phyloP scores from a whole-genome alignment of 1,140 invertebrate genomes.

The Drosophila albomicans region DNA sequence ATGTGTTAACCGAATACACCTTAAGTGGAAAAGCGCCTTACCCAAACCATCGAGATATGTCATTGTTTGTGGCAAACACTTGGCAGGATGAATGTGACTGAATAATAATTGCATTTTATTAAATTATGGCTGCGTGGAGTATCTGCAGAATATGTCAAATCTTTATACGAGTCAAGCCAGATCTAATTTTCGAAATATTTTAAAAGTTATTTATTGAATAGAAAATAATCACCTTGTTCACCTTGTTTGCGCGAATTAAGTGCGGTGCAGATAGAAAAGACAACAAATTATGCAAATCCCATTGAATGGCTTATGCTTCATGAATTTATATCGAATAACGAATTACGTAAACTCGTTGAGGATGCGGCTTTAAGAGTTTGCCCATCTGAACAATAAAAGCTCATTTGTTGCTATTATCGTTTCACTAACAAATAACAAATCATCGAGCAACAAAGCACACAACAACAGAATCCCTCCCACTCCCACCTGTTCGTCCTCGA shows the following conservation, averaged over 20 bases:
- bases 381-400: conserved; percentile 78
- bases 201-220: conserved; percentile 3
- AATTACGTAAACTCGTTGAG: conserved; percentile 54
- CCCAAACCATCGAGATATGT: neutral
- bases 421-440: conserved; percentile 83
- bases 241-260: conserved; percentile 7
- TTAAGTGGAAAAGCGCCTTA: conserved; percentile 1
- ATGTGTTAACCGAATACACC: conserved; percentile 8
- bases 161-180: no score
- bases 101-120: conserved; percentile 9
- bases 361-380: conserved; percentile 62
- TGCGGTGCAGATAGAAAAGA: neutral
- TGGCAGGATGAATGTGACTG: neutral
- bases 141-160: no score
- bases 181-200: no score
- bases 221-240: neutral
- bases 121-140: neutral
- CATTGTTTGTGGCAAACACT: conserved; percentile 24
- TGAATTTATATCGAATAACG: conserved; percentile 79
- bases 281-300: conserved; percentile 78
- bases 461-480: conserved; percentile 5
- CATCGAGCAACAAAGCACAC: conserved; percentile 53
- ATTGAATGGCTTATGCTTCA: conserved; percentile 79
- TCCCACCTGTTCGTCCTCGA: conserved; percentile 35
- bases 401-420: conserved; percentile 83